A percentile compares a stretch with the other conserved stretches of the same genome.
Conservation (phyloP, 2,888 invertebrate species). For the Hypselothyrea guttata region DNA sequence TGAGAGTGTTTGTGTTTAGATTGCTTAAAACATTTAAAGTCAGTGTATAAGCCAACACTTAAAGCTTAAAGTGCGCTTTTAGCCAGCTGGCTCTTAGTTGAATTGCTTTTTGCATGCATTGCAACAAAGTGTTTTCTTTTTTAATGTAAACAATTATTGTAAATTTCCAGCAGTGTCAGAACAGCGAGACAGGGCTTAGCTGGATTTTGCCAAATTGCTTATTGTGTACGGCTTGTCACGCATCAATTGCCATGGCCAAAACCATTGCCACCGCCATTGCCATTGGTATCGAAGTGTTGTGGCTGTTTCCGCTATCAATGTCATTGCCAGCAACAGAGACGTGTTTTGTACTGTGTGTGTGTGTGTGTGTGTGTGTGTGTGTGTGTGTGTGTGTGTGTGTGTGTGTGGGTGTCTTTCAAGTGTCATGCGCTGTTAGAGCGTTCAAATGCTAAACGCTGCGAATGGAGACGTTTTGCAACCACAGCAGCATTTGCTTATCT, state of each 20-base stretch:
- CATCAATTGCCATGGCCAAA: slow-evolving; percentile 40
- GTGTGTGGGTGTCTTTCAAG: slow-evolving; percentile 54
- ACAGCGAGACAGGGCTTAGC: slow-evolving; percentile 5
- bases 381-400: slow-evolving; percentile 18
- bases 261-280: slow-evolving; percentile 1
- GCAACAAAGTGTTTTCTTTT: too few relatives aligned
- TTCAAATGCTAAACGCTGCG: slow-evolving; percentile 66
- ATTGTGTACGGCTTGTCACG: slow-evolving; percentile 43
- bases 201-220: slow-evolving; percentile 41
- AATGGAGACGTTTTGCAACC: slow-evolving; percentile 54
- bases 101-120: too few relatives aligned
- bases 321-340: slow-evolving; percentile 42
- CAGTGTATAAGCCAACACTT: too few relatives aligned
- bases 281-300: slow-evolving; percentile 10
- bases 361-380: slow-evolving; percentile 5
- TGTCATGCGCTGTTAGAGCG: slow-evolving; percentile 74
- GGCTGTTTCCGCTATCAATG: slow-evolving; percentile 62
- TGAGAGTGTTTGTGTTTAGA: too few relatives aligned
- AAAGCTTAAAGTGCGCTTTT: too few relatives aligned
- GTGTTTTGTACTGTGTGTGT: slow-evolving; percentile 6
- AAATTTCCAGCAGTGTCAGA: too few relatives aligned
- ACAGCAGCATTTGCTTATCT: slow-evolving; percentile 71
- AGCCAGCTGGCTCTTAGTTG: too few relatives aligned
- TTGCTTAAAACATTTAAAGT: too few relatives aligned
- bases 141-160: too few relatives aligned